Evolutionary conservation across 2,888 invertebrate species (phyloP).

Genomic region (Rhodophaea formosa): DNA sequence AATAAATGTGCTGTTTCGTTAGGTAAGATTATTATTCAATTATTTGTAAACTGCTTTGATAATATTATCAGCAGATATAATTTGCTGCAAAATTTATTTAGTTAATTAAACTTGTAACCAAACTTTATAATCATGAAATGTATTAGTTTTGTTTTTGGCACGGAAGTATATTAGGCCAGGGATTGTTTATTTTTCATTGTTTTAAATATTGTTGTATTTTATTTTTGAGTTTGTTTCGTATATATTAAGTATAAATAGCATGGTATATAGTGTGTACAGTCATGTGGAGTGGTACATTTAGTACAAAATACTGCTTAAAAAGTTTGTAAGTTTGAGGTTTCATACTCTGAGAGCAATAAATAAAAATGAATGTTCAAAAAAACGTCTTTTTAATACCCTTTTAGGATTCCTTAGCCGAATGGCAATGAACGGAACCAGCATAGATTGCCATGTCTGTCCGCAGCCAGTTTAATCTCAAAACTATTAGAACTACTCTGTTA

Average conservation of each 20-base stretch:
- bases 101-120: neutral
- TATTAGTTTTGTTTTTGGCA: constrained; percentile 14
- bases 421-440: no score
- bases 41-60: neutral
- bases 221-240: constrained; percentile 14
- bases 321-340: constrained; percentile 65
- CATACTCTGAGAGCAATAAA: constrained; percentile 70
- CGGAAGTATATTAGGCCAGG: constrained; percentile 23
- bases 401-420: no score
- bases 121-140: constrained; percentile 10
- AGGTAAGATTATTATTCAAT: neutral
- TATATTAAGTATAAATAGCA: constrained; percentile 23
- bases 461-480: no score
- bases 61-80: constrained; percentile 21
- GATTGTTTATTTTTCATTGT: constrained; percentile 35
- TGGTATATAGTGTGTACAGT: constrained; percentile 50
- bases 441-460: no score
- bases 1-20: neutral
- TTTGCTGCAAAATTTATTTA: constrained; percentile 23
- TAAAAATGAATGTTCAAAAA: constrained; percentile 61
- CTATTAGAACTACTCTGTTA: no score
- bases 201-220: constrained; percentile 36
- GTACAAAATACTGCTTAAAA: constrained; percentile 72
- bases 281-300: constrained; percentile 68
- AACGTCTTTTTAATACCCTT: constrained; percentile 29